A percentile compares a stretch with the other conserved stretches of the same genome.
phyloP scores from a whole-genome alignment of 2,797 vertebrate species.

The Hyperoplus immaculatus region DNA sequence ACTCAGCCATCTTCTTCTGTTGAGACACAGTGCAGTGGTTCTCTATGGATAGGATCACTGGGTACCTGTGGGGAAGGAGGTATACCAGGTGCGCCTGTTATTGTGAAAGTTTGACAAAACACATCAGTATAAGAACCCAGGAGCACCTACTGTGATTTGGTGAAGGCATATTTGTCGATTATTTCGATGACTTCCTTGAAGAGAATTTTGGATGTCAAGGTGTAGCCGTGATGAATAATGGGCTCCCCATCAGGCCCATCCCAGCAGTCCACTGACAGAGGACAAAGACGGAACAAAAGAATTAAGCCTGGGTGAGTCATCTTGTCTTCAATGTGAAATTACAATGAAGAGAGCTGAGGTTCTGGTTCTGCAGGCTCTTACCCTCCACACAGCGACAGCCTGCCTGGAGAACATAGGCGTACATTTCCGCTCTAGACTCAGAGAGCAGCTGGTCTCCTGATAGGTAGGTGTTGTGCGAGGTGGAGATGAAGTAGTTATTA shows the following conservation, averaged over 20 bases:
- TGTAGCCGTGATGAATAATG: conserved; percentile 94
- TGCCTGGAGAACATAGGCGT: conserved; percentile 95
- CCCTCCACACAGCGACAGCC: conserved; percentile 97
- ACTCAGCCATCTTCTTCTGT: conserved; percentile 94
- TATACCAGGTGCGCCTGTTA: background rate
- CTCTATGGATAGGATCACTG: conserved; percentile 93
- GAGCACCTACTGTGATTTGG: conserved; percentile 90
- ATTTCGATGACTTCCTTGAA: conserved; percentile 93
- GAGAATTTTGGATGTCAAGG: conserved; percentile 94
- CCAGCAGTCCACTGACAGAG: conserved; percentile 92
- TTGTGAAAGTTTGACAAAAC: background rate
- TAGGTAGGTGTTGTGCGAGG: conserved; percentile 97
- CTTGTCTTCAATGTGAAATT: conserved; percentile 2
- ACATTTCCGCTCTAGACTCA: conserved; percentile 96
- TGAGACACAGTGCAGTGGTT: conserved; percentile 95
- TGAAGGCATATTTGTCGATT: conserved; percentile 93
- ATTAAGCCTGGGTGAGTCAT: background rate
- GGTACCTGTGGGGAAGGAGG: conserved; percentile 83
- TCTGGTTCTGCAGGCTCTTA: conserved; percentile 72
- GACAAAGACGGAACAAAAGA: conserved; percentile 10
- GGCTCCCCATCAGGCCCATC: conserved; percentile 94
- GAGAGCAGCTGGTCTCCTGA: conserved; percentile 98
- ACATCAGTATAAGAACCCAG: background rate
- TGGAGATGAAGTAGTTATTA: conserved; percentile 94
- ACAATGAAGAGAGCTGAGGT: background rate